A percentile compares a stretch with the other conserved stretches of the same genome.
Evolutionary conservation across 2,113 vertebrate species (phyloP).

Genomic region (Noctilio leporinus): DNA sequence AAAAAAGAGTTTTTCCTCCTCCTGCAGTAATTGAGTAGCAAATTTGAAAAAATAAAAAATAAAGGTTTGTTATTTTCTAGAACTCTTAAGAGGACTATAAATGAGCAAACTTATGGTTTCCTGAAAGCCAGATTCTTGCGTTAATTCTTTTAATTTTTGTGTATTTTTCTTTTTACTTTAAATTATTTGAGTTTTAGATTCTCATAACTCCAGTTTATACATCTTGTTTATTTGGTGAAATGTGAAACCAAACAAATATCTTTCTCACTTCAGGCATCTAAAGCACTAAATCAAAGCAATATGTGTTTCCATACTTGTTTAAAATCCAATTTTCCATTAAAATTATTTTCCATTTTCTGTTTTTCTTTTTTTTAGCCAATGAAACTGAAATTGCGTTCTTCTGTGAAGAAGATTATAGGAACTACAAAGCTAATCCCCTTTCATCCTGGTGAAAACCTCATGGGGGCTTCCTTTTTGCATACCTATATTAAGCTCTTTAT

Average conservation of each 20-base stretch:
- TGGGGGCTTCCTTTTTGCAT: background rate
- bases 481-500: conserved; percentile 75
- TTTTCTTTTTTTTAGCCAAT: conserved; percentile 80
- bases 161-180: conserved; percentile 14
- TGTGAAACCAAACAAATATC: background rate
- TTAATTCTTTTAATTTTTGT: conserved; percentile 43
- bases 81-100: conserved; percentile 20
- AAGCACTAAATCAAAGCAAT: background rate
- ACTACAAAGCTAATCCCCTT: conserved; percentile 88
- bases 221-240: background rate
- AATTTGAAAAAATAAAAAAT: conserved; percentile 47
- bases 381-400: conserved; percentile 96
- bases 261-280: background rate
- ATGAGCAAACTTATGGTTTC: conserved; percentile 58
- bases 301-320: conserved; percentile 26
- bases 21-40: conserved; percentile 58
- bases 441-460: conserved; percentile 78
- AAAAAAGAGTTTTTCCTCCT: conserved; percentile 36
- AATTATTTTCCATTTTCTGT: conserved; percentile 50
- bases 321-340: conserved; percentile 50
- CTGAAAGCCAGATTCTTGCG: conserved; percentile 53
- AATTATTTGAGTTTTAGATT: conserved; percentile 18
- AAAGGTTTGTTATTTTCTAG: conserved; percentile 56
- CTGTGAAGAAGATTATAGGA: conserved; percentile 87
- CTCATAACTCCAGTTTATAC: background rate